Evolutionary conservation across 2,888 invertebrate species (phyloP).

Genomic region (Protonemura montana): DNA sequence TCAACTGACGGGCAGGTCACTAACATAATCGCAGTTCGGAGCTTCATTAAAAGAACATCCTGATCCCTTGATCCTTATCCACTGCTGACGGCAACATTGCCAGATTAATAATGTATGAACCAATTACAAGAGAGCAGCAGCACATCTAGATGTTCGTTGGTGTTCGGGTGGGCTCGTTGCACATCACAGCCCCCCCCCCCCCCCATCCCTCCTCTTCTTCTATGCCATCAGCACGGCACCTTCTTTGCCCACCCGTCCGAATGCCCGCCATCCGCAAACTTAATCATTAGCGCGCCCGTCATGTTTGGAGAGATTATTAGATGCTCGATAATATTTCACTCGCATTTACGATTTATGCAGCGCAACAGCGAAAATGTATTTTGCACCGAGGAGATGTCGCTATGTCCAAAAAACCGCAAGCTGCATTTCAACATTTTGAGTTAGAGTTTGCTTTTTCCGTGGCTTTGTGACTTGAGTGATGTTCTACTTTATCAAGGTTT

Average conservation of each 20-base stretch:
- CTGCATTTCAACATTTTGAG: too few relatives aligned
- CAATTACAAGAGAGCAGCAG: slow-evolving; percentile 31
- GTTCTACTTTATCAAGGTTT: too few relatives aligned
- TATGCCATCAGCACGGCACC: too few relatives aligned
- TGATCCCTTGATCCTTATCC: slow-evolving; percentile 38
- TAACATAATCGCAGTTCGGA: slow-evolving; percentile 21
- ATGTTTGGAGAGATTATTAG: not conserved
- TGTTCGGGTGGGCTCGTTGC: not conserved
- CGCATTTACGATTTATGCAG: not conserved
- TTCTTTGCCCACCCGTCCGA: not conserved
- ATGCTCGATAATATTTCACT: not conserved
- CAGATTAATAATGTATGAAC: slow-evolving; percentile 41
- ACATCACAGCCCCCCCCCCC: not conserved
- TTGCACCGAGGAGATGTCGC: too few relatives aligned
- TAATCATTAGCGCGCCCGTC: not conserved
- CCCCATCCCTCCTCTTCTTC: too few relatives aligned
- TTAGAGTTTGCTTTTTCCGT: too few relatives aligned
- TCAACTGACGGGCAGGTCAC: not conserved
- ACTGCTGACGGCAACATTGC: slow-evolving; percentile 35
- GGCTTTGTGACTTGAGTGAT: too few relatives aligned
- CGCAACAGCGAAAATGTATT: too few relatives aligned
- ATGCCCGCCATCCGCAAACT: not conserved
- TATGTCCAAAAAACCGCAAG: too few relatives aligned
- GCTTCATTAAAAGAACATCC: slow-evolving; percentile 38
- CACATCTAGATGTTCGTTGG: not conserved